Conservation (phyloP, 2,113 vertebrate species). For the Sorex fumeus region DNA sequence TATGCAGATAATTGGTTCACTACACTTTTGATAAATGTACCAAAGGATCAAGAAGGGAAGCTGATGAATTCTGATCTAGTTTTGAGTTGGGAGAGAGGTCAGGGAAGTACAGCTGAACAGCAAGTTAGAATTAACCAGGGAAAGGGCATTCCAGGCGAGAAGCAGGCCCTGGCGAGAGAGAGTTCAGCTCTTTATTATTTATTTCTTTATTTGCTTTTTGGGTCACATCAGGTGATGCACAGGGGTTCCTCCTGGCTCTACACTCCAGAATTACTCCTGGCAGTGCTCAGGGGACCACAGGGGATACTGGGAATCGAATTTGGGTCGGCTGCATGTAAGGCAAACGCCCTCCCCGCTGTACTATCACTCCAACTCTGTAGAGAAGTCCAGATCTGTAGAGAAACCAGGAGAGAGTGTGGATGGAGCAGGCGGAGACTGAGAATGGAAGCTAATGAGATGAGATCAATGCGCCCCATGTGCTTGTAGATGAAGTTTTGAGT, state of each 20-base stretch:
- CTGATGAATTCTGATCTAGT: slow-evolving; percentile 64
- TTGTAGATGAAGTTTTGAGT: background rate
- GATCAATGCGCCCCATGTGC: background rate
- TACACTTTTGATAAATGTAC: slow-evolving; percentile 69
- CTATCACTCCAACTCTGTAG: no score
- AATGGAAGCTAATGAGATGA: background rate
- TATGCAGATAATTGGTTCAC: slow-evolving; percentile 73
- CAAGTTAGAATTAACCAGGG: slow-evolving; percentile 25
- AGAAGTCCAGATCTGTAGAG: background rate
- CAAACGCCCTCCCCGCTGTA: no score
- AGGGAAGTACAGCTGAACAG: slow-evolving; percentile 20
- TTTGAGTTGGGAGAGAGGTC: background rate
- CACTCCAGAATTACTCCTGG: no score
- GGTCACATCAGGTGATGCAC: no score
- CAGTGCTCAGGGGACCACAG: no score
- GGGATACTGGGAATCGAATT: no score
- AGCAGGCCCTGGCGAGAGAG: slow-evolving; percentile 4
- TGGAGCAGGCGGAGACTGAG: background rate
- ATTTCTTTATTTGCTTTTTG: no score
- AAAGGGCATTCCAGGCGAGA: background rate
- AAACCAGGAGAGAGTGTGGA: background rate
- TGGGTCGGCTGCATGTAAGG: no score
- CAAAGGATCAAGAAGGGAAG: slow-evolving; percentile 55
- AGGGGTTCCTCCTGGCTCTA: no score
- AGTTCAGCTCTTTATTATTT: no score